Conservation (phyloP, 2,888 invertebrate species). For the Tolmerus cingulatus region DNA sequence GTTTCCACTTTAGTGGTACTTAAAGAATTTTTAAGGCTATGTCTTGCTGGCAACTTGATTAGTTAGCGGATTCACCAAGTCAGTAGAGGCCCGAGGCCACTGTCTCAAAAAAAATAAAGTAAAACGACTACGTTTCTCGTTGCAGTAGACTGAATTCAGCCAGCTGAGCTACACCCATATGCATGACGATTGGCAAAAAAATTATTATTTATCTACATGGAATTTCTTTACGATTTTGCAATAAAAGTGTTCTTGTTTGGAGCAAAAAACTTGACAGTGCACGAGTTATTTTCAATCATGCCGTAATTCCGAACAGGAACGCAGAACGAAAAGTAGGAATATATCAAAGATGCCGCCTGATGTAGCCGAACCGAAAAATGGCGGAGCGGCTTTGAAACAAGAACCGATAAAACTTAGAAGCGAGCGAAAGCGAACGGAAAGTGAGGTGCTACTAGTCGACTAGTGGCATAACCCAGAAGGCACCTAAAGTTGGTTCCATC, state of each 20-base stretch:
- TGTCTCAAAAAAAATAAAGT: too few species aligned
- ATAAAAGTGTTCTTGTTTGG: conserved; percentile 14
- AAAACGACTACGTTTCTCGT: neutral
- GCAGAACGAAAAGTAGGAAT: conserved; percentile 34
- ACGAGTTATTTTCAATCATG: conserved; percentile 52
- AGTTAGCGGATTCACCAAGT: neutral
- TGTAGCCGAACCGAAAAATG: neutral
- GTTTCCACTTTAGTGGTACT: conserved; percentile 23
- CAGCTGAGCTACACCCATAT: neutral
- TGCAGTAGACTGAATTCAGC: neutral
- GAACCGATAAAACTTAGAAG: neutral
- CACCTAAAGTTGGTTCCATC: conserved; percentile 51
- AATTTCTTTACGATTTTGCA: neutral
- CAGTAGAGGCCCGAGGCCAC: neutral
- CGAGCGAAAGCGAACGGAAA: neutral
- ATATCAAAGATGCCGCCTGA: neutral
- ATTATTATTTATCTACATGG: neutral
- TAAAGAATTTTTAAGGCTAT: neutral
- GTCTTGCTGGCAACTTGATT: neutral
- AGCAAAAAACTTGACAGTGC: conserved; percentile 50
- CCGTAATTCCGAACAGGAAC: conserved; percentile 50
- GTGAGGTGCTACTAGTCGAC: neutral
- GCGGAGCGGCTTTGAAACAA: neutral
- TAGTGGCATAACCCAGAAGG: neutral
- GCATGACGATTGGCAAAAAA: neutral